Conservation (phyloP, 37 sponge, comb jelly and placozoan species). For the Mnemiopsis leidyi region DNA sequence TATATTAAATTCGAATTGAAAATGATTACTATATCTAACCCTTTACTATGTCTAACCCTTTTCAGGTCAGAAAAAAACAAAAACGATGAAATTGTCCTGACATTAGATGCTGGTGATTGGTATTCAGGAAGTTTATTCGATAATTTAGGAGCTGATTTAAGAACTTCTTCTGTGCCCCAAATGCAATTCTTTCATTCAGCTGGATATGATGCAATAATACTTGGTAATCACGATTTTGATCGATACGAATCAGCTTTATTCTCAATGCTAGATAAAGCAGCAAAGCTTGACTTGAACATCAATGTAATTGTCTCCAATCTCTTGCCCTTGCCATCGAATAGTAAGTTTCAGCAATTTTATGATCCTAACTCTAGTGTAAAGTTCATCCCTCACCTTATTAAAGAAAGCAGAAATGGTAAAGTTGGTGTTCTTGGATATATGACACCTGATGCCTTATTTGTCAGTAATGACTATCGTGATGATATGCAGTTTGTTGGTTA, state of each 20-base stretch:
- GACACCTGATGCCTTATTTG: constrained; percentile 58
- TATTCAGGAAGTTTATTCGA: constrained; percentile 39
- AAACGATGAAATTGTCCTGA: constrained; percentile 15
- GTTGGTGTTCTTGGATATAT: constrained; percentile 51
- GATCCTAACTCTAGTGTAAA: not conserved
- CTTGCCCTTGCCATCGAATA: not conserved
- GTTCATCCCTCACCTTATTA: not conserved
- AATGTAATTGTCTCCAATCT: constrained; percentile 19
- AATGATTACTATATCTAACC: not conserved
- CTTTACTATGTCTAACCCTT: no score
- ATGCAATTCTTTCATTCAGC: constrained; percentile 49
- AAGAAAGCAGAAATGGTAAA: not conserved
- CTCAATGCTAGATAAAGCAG: constrained; percentile 22
- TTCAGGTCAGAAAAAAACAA: constrained; percentile 6
- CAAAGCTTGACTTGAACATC: not conserved
- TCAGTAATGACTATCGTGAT: constrained; percentile 10
- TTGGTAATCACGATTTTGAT: constrained; percentile 61
- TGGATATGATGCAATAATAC: constrained; percentile 46
- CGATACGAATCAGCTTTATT: not conserved
- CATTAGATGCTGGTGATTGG: constrained; percentile 64
- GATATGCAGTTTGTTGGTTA: constrained; percentile 37
- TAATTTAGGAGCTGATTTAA: not conserved
- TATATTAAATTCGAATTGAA: not conserved
- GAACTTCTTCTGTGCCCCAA: constrained; percentile 23
- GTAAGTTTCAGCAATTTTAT: not conserved